Evolutionary conservation across 1,140 invertebrate species (phyloP).

Genomic region (Brachionus sp.): DNA sequence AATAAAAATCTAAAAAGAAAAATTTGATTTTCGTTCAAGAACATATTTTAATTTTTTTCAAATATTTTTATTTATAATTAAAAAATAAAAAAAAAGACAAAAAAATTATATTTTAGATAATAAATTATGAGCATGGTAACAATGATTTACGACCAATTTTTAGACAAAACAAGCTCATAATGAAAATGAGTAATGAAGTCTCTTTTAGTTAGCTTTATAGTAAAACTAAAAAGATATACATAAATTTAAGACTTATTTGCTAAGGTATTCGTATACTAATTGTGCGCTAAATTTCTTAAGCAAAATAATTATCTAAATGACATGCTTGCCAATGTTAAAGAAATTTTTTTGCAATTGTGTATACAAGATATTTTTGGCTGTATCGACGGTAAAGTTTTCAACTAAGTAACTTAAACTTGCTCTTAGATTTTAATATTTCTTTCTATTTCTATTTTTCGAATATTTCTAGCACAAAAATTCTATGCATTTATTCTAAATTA

Average conservation of each 20-base stretch:
- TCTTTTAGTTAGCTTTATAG: slow-evolving; percentile 2
- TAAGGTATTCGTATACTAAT: background rate
- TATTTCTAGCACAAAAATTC: background rate
- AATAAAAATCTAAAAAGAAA: background rate
- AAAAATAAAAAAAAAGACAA: background rate
- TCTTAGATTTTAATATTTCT: background rate
- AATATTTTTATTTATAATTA: too few species aligned
- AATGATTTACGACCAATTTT: background rate
- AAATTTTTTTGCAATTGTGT: background rate
- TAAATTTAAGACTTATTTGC: background rate
- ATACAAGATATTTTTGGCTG: background rate
- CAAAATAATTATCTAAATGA: background rate
- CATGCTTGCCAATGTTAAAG: background rate
- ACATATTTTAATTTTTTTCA: background rate
- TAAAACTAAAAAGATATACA: background rate
- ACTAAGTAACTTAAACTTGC: background rate
- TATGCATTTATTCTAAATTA: background rate
- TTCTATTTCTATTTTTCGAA: background rate
- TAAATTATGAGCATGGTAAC: background rate
- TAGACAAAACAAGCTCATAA: background rate
- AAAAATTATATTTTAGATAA: background rate
- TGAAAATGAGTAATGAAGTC: background rate
- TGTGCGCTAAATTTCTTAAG: background rate
- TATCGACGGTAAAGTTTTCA: background rate
- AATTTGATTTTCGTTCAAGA: background rate